These are phyloP conservation scores for Bubo scandiacus DNA, from an alignment of 2,113 vertebrate genomes.

Conservation along the genomic window DNA sequence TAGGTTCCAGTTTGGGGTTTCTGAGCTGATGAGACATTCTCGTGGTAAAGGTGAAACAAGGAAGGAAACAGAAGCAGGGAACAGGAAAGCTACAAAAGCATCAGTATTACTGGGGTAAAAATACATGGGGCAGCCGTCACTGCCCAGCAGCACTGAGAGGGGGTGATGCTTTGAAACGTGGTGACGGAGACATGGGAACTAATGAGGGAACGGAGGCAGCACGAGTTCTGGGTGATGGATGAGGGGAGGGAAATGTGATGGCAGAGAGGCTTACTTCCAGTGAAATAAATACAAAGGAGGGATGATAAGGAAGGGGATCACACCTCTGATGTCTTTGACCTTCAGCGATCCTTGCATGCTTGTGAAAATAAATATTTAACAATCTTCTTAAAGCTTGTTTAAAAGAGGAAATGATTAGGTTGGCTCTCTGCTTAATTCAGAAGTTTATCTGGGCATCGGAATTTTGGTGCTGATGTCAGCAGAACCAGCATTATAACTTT, in stretches of 20 bases:
- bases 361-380: conserved; percentile 62
- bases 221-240: conserved; percentile 13
- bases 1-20: neutral
- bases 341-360: conserved; percentile 18
- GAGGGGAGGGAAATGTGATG: conserved; percentile 6
- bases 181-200: neutral
- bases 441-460: conserved; percentile 13
- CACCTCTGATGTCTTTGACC: conserved; percentile 63
- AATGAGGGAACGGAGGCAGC: neutral
- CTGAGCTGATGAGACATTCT: neutral
- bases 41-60: neutral
- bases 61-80: neutral
- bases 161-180: neutral
- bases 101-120: neutral
- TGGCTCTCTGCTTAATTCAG: neutral
- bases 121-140: neutral
- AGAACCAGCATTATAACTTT: neutral
- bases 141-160: neutral
- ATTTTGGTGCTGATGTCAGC: conserved; percentile 23
- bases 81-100: neutral
- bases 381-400: conserved; percentile 43
- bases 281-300: conserved; percentile 18
- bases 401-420: conserved; percentile 36
- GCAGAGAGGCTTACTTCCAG: neutral
- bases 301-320: conserved; percentile 10